Percentiles rank a stretch among this genome's conserved stretches.
Evolutionary conservation across 2,113 vertebrate genomes (phyloP).

Genomic region (Oncorhynchus keta): DNA sequence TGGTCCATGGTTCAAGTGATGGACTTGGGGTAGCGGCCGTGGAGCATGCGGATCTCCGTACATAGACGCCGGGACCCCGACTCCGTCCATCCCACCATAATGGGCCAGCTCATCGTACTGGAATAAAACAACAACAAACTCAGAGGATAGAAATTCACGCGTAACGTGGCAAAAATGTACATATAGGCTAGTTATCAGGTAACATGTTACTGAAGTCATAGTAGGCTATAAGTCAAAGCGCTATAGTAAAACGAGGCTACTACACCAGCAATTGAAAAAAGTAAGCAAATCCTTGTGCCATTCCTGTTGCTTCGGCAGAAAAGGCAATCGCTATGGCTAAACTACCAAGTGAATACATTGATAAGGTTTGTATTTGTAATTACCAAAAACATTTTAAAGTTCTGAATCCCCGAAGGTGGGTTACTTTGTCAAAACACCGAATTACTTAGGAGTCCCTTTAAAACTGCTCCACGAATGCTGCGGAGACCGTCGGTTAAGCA

Average conservation of each 20-base stretch:
- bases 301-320: constrained; percentile 11
- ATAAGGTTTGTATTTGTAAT: constrained; percentile 70
- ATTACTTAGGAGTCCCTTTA: constrained; percentile 74
- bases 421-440: constrained; percentile 72
- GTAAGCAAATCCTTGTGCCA: constrained; percentile 16
- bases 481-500: constrained; percentile 57
- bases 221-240: constrained; percentile 20
- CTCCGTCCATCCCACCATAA: constrained; percentile 99
- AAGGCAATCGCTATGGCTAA: constrained; percentile 14
- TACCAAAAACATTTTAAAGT: constrained; percentile 92
- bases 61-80: constrained; percentile 96
- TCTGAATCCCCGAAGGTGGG: constrained; percentile 69
- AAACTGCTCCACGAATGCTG: constrained; percentile 74
- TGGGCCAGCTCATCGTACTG: constrained; percentile 99
- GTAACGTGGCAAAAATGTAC: constrained; percentile 28
- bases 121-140: constrained; percentile 62
- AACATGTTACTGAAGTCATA: constrained; percentile 37
- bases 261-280: constrained; percentile 4
- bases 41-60: constrained; percentile 98
- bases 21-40: constrained; percentile 96
- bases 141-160: constrained; percentile 37
- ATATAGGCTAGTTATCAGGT: neutral
- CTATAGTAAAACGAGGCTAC: constrained; percentile 19
- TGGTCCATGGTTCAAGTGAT: constrained; percentile 99
- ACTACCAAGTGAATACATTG: constrained; percentile 5